phyloP scores from a whole-genome alignment of 2,113 vertebrate genomes.

The Anarhynchus alexandrinus region DNA sequence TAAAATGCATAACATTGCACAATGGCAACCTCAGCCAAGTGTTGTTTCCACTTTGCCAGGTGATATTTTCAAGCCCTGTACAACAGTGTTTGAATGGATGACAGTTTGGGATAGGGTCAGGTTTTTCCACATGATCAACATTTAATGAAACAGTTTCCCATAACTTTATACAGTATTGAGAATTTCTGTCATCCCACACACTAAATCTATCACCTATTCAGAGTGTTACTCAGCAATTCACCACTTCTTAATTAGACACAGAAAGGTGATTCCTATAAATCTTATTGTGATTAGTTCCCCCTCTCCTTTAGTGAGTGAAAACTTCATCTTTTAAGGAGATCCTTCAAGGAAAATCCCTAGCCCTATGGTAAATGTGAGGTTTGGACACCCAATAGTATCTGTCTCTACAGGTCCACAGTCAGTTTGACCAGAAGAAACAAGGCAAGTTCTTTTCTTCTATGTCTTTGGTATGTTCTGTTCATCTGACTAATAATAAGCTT shows the following conservation, averaged over 20 bases:
- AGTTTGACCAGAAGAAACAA: neutral
- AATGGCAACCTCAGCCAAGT: neutral
- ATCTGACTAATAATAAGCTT: neutral
- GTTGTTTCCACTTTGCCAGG: neutral
- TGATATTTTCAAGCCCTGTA: neutral
- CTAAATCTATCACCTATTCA: neutral
- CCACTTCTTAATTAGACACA: neutral
- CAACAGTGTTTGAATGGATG: neutral
- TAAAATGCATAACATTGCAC: neutral
- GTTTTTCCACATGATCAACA: neutral
- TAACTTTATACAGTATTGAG: neutral
- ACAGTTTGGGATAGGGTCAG: neutral
- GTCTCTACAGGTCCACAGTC: neutral
- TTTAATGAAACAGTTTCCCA: neutral
- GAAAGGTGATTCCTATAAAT: neutral
- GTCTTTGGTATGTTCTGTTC: neutral
- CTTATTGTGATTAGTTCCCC: neutral
- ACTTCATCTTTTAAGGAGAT: neutral
- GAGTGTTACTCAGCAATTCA: neutral
- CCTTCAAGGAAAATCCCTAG: neutral
- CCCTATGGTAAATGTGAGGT: neutral
- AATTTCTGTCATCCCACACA: neutral
- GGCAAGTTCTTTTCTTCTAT: neutral
- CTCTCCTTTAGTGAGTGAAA: neutral
- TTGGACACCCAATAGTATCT: neutral